Evolutionary conservation across 2,888 invertebrate genomes (phyloP).

Genomic region (Cryptocephalus primarius): DNA sequence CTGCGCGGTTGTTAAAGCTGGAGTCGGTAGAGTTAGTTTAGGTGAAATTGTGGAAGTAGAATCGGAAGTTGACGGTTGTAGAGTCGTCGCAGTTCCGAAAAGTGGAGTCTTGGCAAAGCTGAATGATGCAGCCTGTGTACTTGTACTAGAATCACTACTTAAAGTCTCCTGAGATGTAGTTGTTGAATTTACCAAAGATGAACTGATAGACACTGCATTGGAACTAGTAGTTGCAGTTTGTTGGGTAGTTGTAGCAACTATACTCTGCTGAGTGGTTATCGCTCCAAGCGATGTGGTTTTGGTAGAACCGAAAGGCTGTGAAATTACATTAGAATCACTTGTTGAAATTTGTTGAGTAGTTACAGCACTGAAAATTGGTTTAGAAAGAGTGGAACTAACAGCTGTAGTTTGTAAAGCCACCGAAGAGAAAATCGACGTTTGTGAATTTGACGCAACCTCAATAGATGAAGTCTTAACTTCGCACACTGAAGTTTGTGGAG

Average conservation of each 20-base stretch:
- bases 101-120: background rate
- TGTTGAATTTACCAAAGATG: background rate
- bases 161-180: background rate
- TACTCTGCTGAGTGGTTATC: slow-evolving; percentile 5
- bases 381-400: too few relatives aligned
- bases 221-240: background rate
- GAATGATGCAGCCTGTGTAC: background rate
- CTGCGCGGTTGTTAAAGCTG: slow-evolving; percentile 1
- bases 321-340: slow-evolving; percentile 2
- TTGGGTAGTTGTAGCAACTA: background rate
- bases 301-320: slow-evolving; percentile 14
- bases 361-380: too few relatives aligned
- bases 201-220: background rate
- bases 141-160: background rate
- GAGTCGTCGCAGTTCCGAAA: background rate
- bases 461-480: too few relatives aligned
- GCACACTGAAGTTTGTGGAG: too few relatives aligned
- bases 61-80: background rate
- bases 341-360: too few relatives aligned
- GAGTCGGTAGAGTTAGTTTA: too few relatives aligned
- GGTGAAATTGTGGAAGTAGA: too few relatives aligned
- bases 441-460: too few relatives aligned
- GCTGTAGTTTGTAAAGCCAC: too few relatives aligned
- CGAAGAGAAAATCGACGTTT: too few relatives aligned
- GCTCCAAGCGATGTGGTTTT: slow-evolving; percentile 12